phyloP scores from a whole-genome alignment of 2,797 vertebrate species.

The Schizothorax lantsangensis region DNA sequence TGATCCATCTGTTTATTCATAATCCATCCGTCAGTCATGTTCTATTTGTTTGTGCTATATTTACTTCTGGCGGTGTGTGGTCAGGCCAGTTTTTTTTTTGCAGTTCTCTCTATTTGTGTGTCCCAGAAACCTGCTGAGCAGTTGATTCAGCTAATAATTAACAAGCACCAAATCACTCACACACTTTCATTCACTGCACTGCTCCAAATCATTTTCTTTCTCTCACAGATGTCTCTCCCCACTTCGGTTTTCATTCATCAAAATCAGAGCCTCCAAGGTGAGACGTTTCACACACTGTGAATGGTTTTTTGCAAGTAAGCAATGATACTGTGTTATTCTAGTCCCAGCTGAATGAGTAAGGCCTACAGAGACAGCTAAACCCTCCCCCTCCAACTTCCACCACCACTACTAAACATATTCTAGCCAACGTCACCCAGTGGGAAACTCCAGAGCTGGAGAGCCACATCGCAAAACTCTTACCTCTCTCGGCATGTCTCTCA shows the following conservation, averaged over 20 bases:
- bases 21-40: constrained; percentile 4
- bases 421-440: background rate
- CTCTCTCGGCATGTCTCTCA: constrained; percentile 8
- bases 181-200: background rate
- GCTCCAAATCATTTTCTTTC: constrained; percentile 14
- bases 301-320: constrained; percentile 11
- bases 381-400: background rate
- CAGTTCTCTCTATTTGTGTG: background rate
- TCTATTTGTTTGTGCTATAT: background rate
- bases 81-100: background rate
- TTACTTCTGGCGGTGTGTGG: background rate
- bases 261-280: background rate
- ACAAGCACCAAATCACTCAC: background rate
- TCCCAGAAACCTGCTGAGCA: background rate
- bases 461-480: background rate
- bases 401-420: background rate
- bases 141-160: constrained; percentile 10
- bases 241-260: constrained; percentile 4
- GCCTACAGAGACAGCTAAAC: background rate
- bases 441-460: background rate
- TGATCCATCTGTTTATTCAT: background rate
- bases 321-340: background rate
- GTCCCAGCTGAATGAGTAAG: background rate
- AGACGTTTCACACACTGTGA: background rate
- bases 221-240: background rate